Base-by-base conservation (phyloP, 2,888 invertebrate genomes). In the Philereme transversata region DNA sequence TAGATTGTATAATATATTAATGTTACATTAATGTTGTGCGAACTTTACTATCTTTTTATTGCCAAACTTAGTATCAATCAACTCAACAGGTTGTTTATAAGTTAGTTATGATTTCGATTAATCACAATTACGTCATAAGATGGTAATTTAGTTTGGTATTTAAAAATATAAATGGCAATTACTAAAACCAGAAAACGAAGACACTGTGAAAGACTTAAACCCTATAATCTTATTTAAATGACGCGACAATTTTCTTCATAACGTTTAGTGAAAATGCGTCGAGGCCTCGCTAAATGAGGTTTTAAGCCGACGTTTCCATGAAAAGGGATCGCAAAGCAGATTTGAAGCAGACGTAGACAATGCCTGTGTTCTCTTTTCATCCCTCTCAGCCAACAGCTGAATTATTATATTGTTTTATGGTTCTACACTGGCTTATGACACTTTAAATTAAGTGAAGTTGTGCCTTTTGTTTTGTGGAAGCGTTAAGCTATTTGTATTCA, bases 181-280 rank as follows among this genome's bases (percentile, higher is more conserved):
- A n/a, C n/a, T n/a, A n/a, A n/a, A 70, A 78, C 75, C 74, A 78
- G 72, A 75, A 80, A 78, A 81, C 74, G 73, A 82, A 84, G 79
- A 87, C 87, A 88, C 84, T 84, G 76, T 48, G 77, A 77, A 77
- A 78, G 79, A 78, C 82, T 79, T 74, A 77, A 79, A 86, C 87
- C 86, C 89, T 90, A 88, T 89, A 79, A 86, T 87, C 86, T 89
- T 90, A 88, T 89, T 89, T 85, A 90, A 90, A 88, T 89, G 85
- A 87, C 79, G 84, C 86, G 88, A 88, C 86, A 88, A 88, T 88
- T 88, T 88, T 88, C 88, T 84, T 84, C 77, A 84, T 83, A 87
- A 80, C 81, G 84, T 83, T 85, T 85, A 88, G 87, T 86, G 86
- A 85, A 70, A 79, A 84, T 82, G 82, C 85, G 86, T 81, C 77